Base-by-base conservation (phyloP, 2,888 invertebrate genomes). In the Uloborus plumipes region DNA sequence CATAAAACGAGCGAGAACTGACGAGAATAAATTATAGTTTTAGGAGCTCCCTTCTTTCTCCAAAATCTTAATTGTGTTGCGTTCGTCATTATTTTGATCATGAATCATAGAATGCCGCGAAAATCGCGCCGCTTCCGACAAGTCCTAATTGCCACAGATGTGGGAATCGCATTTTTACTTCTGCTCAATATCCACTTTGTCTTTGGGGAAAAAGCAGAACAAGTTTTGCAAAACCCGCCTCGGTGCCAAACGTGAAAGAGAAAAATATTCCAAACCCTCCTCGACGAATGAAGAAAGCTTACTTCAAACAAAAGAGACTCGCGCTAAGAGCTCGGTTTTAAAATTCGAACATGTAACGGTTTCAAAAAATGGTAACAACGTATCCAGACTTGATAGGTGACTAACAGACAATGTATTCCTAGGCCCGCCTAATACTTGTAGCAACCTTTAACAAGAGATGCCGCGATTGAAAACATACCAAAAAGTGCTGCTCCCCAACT, bases 371-470 rank as follows among this genome's bases (percentile, higher is more conserved):
- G 62, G 47, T 70, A 74, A 74, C 80, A 80, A 64, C 69, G 62
- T 59, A 53, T 61, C 22, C 62, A 64, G 62, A 1, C 69, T 69
- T 80, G 80, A 74, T 80, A 80, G 74, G 80, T 80, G 80, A 80
- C 55, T 74, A 73, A 67, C 73, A 55, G 72, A 80, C 74, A 74
- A 55, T 70, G 71, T 72, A 78, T 39, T 66, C 16, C 26, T 61
- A 64, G 80, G 74, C 67, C 74, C 80, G 80, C 80, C 80, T 80
- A 80, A 80, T 80, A 69, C 80, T 80, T 80, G 80, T 80, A 74
- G 69, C 64, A 39, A 80, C 74, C 80, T 74, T 64, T 49, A 53
- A 80, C 80, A 80, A 80, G 71, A 59, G 65, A 65, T 26, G 26
- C 61, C 64, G 61, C 55, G 80, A 80, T 64, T 80, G 69, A 80